Percentiles rank a stretch among this genome's conserved stretches.
phyloP scores from a whole-genome alignment of 2,113 vertebrate species.

The Amblyornis subalaris region DNA sequence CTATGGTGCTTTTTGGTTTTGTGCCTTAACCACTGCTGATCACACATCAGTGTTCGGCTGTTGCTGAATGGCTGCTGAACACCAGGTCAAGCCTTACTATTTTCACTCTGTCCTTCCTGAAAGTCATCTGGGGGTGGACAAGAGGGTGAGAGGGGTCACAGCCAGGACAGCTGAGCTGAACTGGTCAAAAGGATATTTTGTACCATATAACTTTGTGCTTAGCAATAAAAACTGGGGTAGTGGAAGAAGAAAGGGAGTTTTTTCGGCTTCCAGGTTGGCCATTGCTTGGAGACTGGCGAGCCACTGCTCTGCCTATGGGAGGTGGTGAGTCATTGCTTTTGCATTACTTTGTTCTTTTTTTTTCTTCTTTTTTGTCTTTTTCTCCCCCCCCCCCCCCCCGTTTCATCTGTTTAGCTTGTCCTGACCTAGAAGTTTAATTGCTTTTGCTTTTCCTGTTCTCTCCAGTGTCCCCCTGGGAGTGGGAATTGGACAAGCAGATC shows the following conservation, averaged over 20 bases:
- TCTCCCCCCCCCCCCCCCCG: no score
- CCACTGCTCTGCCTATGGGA: background rate
- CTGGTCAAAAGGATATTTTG: background rate
- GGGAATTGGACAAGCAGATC: background rate
- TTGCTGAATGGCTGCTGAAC: background rate
- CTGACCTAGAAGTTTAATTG: background rate
- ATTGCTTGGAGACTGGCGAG: background rate
- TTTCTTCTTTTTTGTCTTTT: no score
- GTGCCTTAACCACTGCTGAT: background rate
- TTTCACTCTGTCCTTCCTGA: background rate
- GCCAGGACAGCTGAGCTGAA: background rate
- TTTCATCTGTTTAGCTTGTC: background rate
- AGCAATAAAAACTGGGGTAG: background rate
- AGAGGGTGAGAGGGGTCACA: background rate
- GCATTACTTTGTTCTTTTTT: no score
- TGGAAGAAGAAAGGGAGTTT: background rate
- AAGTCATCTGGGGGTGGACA: background rate
- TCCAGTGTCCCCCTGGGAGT: background rate
- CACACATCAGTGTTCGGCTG: background rate
- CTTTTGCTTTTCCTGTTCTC: background rate
- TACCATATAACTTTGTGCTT: background rate
- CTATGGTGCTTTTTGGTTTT: background rate
- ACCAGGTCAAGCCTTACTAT: background rate
- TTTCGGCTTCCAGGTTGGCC: background rate
- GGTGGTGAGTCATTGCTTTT: background rate